Conservation (phyloP, 2,888 invertebrate species). For the Trissolcus japonicus region DNA sequence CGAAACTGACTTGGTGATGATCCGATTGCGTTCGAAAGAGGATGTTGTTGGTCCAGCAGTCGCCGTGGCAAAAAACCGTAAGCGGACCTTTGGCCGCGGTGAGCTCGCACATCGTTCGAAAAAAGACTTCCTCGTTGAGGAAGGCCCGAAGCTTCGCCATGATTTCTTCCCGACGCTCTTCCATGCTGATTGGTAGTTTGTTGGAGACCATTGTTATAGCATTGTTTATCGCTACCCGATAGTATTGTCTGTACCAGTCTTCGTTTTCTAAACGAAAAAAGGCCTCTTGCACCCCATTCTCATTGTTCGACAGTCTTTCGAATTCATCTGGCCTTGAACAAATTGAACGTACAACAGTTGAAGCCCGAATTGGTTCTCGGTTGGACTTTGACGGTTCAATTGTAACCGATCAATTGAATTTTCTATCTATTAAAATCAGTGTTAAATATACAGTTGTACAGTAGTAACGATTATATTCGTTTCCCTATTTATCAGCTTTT, state of each 20-base stretch:
- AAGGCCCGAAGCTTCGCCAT: slow-evolving; percentile 80
- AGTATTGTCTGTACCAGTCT: slow-evolving; percentile 84
- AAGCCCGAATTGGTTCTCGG: no score
- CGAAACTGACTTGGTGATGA: not conserved
- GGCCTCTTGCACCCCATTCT: slow-evolving; percentile 76
- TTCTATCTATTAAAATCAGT: no score
- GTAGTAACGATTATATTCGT: no score
- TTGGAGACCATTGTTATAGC: slow-evolving; percentile 81
- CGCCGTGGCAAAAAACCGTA: slow-evolving; percentile 85
- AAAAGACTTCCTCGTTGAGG: slow-evolving; percentile 81
- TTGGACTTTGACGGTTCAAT: slow-evolving; percentile 43
- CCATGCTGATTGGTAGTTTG: slow-evolving; percentile 71
- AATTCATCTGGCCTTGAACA: slow-evolving; percentile 70
- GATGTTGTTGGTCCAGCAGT: slow-evolving; percentile 87
- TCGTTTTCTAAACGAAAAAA: slow-evolving; percentile 82
- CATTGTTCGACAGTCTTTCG: slow-evolving; percentile 65
- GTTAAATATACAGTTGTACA: no score
- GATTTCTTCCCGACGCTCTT: slow-evolving; percentile 77
- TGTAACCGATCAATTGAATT: slow-evolving; percentile 17
- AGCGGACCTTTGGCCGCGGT: slow-evolving; percentile 81
- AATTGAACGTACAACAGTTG: not conserved
- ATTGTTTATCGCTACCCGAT: slow-evolving; percentile 81
- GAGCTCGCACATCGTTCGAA: slow-evolving; percentile 82
- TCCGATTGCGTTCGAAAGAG: slow-evolving; percentile 78
- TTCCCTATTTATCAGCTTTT: no score